Base-by-base conservation (phyloP, 1,140 invertebrate species). In the Tribolium castaneum region DNA sequence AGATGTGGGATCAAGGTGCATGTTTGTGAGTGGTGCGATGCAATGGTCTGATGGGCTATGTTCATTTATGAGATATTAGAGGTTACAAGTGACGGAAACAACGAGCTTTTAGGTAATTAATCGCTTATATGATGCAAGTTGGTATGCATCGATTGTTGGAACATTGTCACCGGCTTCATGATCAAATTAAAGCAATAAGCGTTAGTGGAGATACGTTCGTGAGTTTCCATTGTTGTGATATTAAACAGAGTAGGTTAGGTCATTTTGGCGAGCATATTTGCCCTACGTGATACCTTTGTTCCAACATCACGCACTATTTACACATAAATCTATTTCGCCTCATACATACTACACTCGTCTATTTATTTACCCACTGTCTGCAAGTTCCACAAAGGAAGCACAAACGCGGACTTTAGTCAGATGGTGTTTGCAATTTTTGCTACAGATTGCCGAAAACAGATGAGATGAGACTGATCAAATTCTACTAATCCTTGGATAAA, bases 41-140 rank as follows among this genome's bases (percentile, higher is more conserved):
- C 35, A 35, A 35, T 66, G 30, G 25, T 13, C 59, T 35, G 59
- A 66, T 35, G 54, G 19, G 59, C 12, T 13, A 66, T 66, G 59
- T 66, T 66, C 59, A 66, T 66, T 66, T 66, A 66, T 66, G 59
- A 66, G 59, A 35, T 66, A 66, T 66, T 66, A 66, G 10, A 30
- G 54, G 54, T 30, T 66, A 35, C 19, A 66, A n/a, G 59, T 66
- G 59, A 66, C 59, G 59, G 59, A 66, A 66, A 66, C 59, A 66
- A 35, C 30, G 59, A 66, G 59, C 59, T 66, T 66, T 66, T 66
- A 66, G 59, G 59, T 66, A 66, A 66, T 66, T 66, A 66, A 66
- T 66, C 59, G 59, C 30, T 66, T 66, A 66, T 66, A 35, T 35
- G 59, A 66, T 66, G 59, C 59, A 66, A 66, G 59, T 66, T 66